Base-by-base conservation (phyloP, 1,140 invertebrate genomes). In the Trachymyrmex septentrionalis region DNA sequence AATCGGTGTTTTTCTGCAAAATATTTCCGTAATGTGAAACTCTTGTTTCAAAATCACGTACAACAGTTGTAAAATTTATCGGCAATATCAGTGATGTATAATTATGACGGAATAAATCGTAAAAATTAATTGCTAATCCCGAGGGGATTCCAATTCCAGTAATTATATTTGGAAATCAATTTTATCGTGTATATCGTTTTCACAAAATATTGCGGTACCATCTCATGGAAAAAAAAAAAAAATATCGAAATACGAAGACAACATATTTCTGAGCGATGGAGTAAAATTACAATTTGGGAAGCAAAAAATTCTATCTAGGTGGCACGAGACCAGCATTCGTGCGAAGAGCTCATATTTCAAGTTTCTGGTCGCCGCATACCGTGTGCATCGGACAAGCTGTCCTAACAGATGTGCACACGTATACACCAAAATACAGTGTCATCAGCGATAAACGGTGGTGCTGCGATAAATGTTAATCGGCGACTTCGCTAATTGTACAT, bases 351-450 rank as follows among this genome's bases (percentile, higher is more conserved):
- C 80, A 55, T 73, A 38, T 82, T 82, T 82, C 80, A 82, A 44
- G 55, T 69, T 71, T 81, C 66, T 81, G 77, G n/a, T 84, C 38
- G 57, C 44, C 50, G 48, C 59, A 78, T 78, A 85, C 63, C 82
- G 1, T 12, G n/a, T 64, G 34, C 38, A 48, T 48, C 59, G 73
- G 21, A 67, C 61, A 55, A 85, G 63, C 61, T 77, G 82, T 78
- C 73, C n/a, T n/a, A 78, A 66, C 82, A 78, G 61, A 30, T 55
- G 21, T 48, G 53, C 53, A 30, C 78, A 64, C 55, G 24, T 72
- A 61, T 14, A 61, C 24, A 55, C 21, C 24, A 27, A 85, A 85
- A 64, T 76, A 44, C 34, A 38, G 14, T 34, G 53, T 63, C 59
- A 66, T 85, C 59, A 57, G 14, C 5, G 21, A 24, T 59, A 59